These are phyloP conservation scores for Bucorvus abyssinicus DNA, from an alignment of 2,797 vertebrate genomes.

Conservation along the genomic window DNA sequence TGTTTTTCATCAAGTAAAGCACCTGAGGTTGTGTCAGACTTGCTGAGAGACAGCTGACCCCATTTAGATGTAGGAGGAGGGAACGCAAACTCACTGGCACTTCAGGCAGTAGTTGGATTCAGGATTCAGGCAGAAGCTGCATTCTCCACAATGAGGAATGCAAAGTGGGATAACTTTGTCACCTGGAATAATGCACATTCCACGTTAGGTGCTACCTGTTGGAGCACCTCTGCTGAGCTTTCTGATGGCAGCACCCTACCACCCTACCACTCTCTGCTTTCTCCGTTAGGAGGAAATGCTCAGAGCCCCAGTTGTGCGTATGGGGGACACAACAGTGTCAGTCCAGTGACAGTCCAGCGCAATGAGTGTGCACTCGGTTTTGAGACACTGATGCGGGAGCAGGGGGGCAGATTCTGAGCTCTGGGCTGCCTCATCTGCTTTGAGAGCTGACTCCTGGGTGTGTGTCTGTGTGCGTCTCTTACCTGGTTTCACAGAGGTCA, in stretches of 20 bases:
- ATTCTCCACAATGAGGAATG: slow-evolving; percentile 69
- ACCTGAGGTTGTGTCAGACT: accelerated
- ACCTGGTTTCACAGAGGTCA: slow-evolving; percentile 90
- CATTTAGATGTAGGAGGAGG: neutral
- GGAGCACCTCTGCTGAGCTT: neutral
- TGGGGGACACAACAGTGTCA: too few species aligned
- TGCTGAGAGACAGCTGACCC: neutral
- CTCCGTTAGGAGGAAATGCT: neutral
- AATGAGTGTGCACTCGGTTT: too few species aligned
- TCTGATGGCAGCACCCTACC: neutral
- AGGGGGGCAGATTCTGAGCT: neutral
- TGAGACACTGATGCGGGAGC: neutral
- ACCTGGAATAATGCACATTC: slow-evolving; percentile 35
- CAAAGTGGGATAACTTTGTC: slow-evolving; percentile 74
- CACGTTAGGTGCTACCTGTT: neutral
- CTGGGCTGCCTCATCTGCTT: neutral
- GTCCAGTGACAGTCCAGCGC: neutral
- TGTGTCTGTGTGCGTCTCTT: neutral
- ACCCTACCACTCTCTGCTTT: neutral
- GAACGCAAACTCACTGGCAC: slow-evolving; percentile 55
- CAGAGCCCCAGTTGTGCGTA: accelerated
- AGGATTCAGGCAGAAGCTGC: slow-evolving; percentile 67
- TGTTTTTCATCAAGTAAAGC: neutral
- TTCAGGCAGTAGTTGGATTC: slow-evolving; percentile 70
- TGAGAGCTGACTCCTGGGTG: accelerated